These are phyloP conservation scores for Nemoura dubitans DNA, from an alignment of 2,888 invertebrate genomes.

Conservation along the genomic window DNA sequence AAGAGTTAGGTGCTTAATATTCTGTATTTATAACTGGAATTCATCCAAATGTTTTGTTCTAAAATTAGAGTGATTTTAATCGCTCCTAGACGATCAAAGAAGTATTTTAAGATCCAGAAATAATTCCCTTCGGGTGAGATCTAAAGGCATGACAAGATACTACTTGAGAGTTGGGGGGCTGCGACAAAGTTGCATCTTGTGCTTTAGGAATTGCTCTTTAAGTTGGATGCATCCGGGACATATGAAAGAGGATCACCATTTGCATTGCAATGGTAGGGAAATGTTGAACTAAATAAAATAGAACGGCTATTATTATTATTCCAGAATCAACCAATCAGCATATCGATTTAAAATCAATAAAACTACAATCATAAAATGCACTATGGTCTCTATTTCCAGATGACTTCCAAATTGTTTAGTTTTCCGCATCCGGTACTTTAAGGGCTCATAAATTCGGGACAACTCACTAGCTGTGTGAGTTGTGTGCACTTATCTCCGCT, in stretches of 20 bases:
- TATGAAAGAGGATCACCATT: no score
- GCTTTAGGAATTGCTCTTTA: neutral
- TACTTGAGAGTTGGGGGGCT: neutral
- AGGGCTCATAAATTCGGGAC: neutral
- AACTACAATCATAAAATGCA: no score
- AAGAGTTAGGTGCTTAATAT: constrained; percentile 12
- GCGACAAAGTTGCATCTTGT: neutral
- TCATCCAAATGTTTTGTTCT: constrained; percentile 12
- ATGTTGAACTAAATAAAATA: no score
- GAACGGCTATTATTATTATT: no score
- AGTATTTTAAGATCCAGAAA: constrained; percentile 12
- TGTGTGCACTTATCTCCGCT: neutral
- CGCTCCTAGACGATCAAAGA: constrained; percentile 12
- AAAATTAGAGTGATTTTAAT: constrained; percentile 12
- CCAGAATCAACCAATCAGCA: no score
- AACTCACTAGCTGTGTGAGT: neutral
- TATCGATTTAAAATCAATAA: no score
- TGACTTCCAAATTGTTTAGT: neutral
- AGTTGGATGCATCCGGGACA: no score
- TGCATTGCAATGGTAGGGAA: no score
- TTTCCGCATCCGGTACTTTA: neutral
- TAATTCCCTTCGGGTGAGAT: constrained; percentile 7
- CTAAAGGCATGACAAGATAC: neutral
- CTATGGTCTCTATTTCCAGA: no score
- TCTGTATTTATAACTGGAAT: constrained; percentile 12